These are phyloP conservation scores for Dusona sp. DNA, from an alignment of 2,888 invertebrate genomes.

Conservation along the genomic window DNA sequence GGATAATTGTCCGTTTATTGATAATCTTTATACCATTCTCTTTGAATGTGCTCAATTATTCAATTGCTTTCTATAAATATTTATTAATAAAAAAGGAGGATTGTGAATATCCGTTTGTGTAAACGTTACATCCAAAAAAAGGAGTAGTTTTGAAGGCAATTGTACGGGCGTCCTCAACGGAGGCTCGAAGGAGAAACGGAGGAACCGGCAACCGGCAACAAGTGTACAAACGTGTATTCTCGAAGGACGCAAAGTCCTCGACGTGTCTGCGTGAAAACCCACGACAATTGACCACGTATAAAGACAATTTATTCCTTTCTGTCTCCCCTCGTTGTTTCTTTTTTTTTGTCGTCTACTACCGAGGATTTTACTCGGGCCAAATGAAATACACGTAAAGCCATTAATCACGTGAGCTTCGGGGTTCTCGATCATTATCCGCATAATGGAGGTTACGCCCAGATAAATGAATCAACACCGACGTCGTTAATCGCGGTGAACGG, in stretches of 20 bases:
- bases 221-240: constrained; percentile 2
- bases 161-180: not conserved
- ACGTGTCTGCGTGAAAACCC: constrained; percentile 25
- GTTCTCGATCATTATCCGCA: constrained; percentile 58
- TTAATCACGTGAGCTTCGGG: constrained; percentile 33
- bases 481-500: constrained; percentile 64
- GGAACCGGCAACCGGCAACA: constrained; percentile 47
- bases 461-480: constrained; percentile 43
- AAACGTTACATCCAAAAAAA: not conserved
- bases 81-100: not conserved
- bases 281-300: constrained; percentile 39
- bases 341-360: not conserved
- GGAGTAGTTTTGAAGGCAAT: not conserved
- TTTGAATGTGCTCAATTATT: not conserved
- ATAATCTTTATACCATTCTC: not conserved
- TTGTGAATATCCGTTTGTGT: not conserved
- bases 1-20: not conserved
- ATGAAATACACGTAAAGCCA: not conserved
- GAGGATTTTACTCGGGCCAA: not conserved
- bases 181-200: constrained; percentile 23
- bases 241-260: constrained; percentile 51
- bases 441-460: constrained; percentile 61
- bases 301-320: not conserved
- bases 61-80: not conserved
- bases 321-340: not conserved